Conservation (phyloP, 2,888 invertebrate species). For the Epistrophe grossulariae region DNA sequence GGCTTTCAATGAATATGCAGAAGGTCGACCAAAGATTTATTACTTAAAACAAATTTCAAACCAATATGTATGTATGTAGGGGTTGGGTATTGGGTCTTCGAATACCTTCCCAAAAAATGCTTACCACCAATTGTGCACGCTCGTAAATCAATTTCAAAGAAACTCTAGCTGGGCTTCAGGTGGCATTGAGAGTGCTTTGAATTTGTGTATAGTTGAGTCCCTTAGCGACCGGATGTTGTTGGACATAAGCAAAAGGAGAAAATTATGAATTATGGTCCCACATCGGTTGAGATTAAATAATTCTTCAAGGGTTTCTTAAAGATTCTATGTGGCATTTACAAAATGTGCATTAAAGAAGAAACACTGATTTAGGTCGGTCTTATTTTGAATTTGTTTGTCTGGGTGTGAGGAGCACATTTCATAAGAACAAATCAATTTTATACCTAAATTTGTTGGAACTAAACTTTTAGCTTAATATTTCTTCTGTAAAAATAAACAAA, state of each 20-base stretch:
- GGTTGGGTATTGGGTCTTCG: background rate
- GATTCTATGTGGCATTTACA: background rate
- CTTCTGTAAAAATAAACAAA: no score
- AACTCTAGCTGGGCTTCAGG: conserved; percentile 71
- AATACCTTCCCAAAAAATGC: conserved; percentile 59
- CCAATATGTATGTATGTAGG: background rate
- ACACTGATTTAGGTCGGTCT: background rate
- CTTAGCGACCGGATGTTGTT: conserved; percentile 67
- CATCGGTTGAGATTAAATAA: conserved; percentile 64
- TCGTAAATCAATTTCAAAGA: conserved; percentile 72
- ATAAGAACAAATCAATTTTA: background rate
- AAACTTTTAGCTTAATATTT: no score
- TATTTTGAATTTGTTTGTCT: background rate
- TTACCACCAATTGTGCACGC: conserved; percentile 75
- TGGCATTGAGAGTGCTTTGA: conserved; percentile 58
- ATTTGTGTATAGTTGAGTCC: conserved; percentile 55
- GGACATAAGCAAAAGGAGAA: conserved; percentile 72
- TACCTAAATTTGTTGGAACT: no score
- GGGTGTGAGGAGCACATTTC: background rate
- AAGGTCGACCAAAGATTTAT: conserved; percentile 75
- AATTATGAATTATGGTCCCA: conserved; percentile 74
- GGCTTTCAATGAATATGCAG: conserved; percentile 28
- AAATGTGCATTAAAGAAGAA: conserved; percentile 4
- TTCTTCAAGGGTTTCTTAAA: conserved; percentile 59
- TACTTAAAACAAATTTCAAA: conserved; percentile 61